Percentiles rank a stretch among this genome's conserved stretches.
Conservation (phyloP, 2,888 invertebrate species). For the Drosophila borealis region DNA sequence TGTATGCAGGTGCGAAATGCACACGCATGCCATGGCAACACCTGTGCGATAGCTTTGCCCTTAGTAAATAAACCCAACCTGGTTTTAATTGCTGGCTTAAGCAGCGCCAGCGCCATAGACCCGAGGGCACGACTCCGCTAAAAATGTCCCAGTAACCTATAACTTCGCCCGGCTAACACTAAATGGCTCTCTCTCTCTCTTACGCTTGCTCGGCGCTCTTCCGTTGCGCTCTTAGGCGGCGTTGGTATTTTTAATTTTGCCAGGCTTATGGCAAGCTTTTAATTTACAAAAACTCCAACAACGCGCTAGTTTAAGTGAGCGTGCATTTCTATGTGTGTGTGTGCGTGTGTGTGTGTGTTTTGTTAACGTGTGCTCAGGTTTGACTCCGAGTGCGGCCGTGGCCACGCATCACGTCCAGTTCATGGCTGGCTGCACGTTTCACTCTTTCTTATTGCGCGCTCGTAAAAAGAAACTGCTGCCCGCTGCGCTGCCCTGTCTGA, state of each 20-base stretch:
- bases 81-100: conserved; percentile 74
- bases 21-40: conserved; percentile 43
- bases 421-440: conserved; percentile 68
- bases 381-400: conserved; percentile 36
- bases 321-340: conserved; percentile 2
- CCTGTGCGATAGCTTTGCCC: conserved; percentile 16
- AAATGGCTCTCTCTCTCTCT: conserved; percentile 45
- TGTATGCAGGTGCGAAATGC: conserved; percentile 53
- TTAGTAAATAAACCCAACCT: conserved; percentile 59
- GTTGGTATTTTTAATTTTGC: conserved; percentile 72
- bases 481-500: conserved; percentile 29
- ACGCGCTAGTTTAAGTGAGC: conserved; percentile 11
- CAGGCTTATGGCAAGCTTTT: conserved; percentile 69
- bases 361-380: conserved; percentile 49
- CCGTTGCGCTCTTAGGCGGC: conserved; percentile 17
- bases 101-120: conserved; percentile 11
- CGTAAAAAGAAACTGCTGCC: conserved; percentile 75
- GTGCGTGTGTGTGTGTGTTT: conserved; percentile 36
- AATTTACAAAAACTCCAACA: conserved; percentile 59
- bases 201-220: conserved; percentile 23
- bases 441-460: conserved; percentile 77
- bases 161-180: conserved; percentile 25
- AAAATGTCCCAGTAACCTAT: conserved; percentile 65
- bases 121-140: conserved; percentile 5
- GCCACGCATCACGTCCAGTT: conserved; percentile 67